phyloP scores from a whole-genome alignment of 2,113 vertebrate species.

The Addax nasomaculatus region DNA sequence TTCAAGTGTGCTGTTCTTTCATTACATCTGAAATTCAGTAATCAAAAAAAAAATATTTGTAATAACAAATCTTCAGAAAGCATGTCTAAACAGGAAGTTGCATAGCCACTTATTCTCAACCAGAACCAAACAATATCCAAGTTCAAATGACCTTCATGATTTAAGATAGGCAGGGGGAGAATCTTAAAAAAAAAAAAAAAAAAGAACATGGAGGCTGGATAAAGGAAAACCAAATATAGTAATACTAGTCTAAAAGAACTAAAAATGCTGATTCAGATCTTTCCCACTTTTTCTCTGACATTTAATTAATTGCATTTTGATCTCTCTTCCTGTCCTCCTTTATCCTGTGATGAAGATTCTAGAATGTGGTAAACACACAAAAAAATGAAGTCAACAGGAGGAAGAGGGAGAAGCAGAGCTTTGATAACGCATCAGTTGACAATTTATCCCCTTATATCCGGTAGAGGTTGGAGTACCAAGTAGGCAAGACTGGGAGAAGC shows the following conservation, averaged over 20 bases:
- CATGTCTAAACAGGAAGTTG: conserved; percentile 1
- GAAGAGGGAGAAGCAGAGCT: background rate
- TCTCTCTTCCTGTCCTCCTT: fast-evolving
- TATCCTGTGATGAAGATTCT: background rate
- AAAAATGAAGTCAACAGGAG: background rate
- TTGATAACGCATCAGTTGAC: background rate
- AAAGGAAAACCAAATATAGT: background rate
- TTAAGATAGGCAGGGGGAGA: background rate
- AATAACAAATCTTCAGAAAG: background rate
- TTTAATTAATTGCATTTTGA: background rate
- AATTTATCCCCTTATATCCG: background rate
- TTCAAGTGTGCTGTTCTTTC: conserved; percentile 5
- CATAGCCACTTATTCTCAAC: background rate
- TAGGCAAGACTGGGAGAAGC: background rate
- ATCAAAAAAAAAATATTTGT: conserved; percentile 32
- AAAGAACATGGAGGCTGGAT: background rate
- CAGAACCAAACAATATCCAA: background rate
- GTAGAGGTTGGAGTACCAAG: background rate
- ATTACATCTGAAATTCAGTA: conserved; percentile 21
- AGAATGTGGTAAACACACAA: background rate
- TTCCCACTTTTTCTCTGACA: background rate
- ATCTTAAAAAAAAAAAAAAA: background rate
- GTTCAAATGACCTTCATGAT: background rate
- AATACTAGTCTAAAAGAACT: background rate
- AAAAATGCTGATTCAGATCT: background rate